Base-by-base conservation (phyloP, 2,113 vertebrate genomes). In the Callipepla squamata region DNA sequence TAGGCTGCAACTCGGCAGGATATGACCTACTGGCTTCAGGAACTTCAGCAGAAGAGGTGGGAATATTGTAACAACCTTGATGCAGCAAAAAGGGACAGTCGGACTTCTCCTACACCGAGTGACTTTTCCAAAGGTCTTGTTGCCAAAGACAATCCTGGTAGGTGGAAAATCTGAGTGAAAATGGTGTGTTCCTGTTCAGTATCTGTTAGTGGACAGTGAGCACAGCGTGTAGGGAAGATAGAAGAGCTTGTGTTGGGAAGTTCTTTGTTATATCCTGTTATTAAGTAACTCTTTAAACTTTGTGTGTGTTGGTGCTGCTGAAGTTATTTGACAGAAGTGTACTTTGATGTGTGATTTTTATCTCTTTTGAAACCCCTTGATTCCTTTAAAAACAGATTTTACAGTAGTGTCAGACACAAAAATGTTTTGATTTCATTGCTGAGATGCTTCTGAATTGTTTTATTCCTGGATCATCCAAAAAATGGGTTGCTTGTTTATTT, bases 1-100 rank as follows among this genome's bases (percentile, higher is more conserved):
- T 63, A 99, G 99, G 99, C 99, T 16, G 98, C 98, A 1, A 99
- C 96, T 40, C 98, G 95, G 34, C 98, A 99, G 94, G 98, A 98
- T 92, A 99, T 99, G 99, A 98, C 98, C 5, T 99, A 98, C 95
- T 99, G 99, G 99, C 97, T 99, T 7, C 99, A 99, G 93, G 98
- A 99, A 89, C 97, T 99, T 44, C 99, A 99, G 86, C 99, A 99
- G 97, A 99, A 99, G 83, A 98, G 99, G 28, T 99, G 99, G 99
- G 99, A 99, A 48, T 99, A 98, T 83, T 99, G 99, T 93, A 99
- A 98, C 93, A 97, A 96, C 16, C 96, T 98, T 0, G 98, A 98
- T 1, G 94, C 94, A 2, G 98, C 97, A 1, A 97, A 98, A 61
- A 97, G 98, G 90, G 98, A 98, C 96, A 98, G 98, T 96, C 94